Evolutionary conservation across 1,140 invertebrate genomes (phyloP).

Genomic region (Ectropis grisescens): DNA sequence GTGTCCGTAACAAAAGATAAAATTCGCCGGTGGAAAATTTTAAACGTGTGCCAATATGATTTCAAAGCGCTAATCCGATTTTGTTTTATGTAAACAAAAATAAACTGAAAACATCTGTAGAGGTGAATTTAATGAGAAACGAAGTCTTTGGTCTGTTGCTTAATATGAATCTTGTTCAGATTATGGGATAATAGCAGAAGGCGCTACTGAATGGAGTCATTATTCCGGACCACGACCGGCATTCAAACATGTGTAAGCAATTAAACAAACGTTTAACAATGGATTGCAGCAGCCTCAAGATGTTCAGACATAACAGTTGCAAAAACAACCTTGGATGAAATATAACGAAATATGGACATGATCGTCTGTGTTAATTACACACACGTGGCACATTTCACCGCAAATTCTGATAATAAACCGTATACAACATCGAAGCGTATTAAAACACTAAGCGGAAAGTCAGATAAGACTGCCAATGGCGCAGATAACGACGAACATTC

Average conservation of each 20-base stretch:
- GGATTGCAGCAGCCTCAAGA: constrained; percentile 3
- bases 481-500: constrained; percentile 16
- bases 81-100: no score
- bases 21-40: constrained; percentile 8
- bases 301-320: no score
- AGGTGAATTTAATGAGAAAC: no score
- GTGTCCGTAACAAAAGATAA: constrained; percentile 9
- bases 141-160: no score
- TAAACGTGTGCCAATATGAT: background rate
- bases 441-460: constrained; percentile 11
- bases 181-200: background rate
- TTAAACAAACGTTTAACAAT: constrained; percentile 4
- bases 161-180: no score
- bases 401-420: no score
- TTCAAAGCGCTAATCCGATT: background rate
- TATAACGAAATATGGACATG: no score
- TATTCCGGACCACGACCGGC: background rate
- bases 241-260: constrained; percentile 5
- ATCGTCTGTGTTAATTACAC: no score
- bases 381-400: no score
- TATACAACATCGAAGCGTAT: no score
- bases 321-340: constrained; percentile 9
- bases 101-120: no score
- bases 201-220: constrained; percentile 1
- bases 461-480: constrained; percentile 20